Conservation (phyloP, 2,797 vertebrate species). For the Aplochiton taeniatus region DNA sequence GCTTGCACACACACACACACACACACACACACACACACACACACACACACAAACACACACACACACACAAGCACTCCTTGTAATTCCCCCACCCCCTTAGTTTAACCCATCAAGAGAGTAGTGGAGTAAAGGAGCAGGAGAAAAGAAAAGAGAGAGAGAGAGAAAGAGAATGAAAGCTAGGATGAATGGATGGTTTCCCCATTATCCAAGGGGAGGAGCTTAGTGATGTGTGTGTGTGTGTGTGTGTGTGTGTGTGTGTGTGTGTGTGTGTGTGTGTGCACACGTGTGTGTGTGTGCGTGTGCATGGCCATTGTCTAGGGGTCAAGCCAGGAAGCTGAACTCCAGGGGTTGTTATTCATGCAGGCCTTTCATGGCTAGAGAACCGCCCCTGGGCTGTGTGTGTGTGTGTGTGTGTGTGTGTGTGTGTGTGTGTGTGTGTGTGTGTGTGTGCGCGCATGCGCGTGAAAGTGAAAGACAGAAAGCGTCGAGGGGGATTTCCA, state of each 20-base stretch:
- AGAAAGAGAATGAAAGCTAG: constrained; percentile 45
- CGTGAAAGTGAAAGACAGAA: constrained; percentile 28
- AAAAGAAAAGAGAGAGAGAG: constrained; percentile 34
- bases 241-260: constrained; percentile 24
- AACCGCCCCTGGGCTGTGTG: constrained; percentile 17
- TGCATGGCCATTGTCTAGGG: constrained; percentile 19
- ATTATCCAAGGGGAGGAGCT: constrained; percentile 54
- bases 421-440: constrained; percentile 38
- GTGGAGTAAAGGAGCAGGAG: background rate
- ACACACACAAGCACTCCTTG: constrained; percentile 3
- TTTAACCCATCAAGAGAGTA: background rate
- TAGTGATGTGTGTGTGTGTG: constrained; percentile 36
- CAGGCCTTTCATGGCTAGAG: constrained; percentile 50
- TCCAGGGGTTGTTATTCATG: constrained; percentile 66
- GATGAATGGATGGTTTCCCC: constrained; percentile 62
- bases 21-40: constrained; percentile 28
- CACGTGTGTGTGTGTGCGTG: constrained; percentile 26
- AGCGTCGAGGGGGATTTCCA: constrained; percentile 22
- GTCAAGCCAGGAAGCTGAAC: constrained; percentile 38
- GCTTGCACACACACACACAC: constrained; percentile 29
- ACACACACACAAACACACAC: background rate
- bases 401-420: constrained; percentile 25
- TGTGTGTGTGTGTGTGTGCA: constrained; percentile 26
- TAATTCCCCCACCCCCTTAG: constrained; percentile 6
- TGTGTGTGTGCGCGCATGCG: constrained; percentile 31